Base-by-base conservation (phyloP, 1,140 invertebrate species). In the Drosophila mojavensis region DNA sequence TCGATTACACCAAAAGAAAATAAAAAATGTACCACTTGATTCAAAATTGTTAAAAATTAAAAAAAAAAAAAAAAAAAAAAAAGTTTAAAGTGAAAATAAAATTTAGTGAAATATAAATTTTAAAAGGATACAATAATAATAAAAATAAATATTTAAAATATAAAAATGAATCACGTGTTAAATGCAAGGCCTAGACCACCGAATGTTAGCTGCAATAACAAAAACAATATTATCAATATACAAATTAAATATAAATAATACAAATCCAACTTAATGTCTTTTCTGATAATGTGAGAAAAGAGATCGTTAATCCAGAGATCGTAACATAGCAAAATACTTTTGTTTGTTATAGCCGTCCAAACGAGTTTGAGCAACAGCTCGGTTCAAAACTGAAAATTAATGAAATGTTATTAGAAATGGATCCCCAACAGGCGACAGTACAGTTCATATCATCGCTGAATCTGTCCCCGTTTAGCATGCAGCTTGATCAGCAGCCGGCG, bases 401-500 rank as follows among this genome's bases (percentile, higher is more conserved):
- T 90, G 93, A 93, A 94, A 96, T 96, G 95, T 95, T 96, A 95
- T 95, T 96, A 94, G 95, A 96, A 93, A 96, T 96, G 95, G 95
- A 96, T 94, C 95, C 96, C 93, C 95, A 96, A 91, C 93, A 93
- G 86, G 93, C 93, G 93, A 95, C 96, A 93, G 94, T 95, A 94
- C 94, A 95, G 93, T 94, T 97, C 93, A 96, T 96, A 94, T 96
- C 96, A 92, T 94, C 96, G 92, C 94, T 97, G 81, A 97, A 96
- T 94, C 96, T 97, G 95, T 96, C 96, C 92, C 96, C 96, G 74
- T 96, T 96, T 92, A 95, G 95, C 88, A 93, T 96, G 92, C 96
- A 95, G 90, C 94, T 96, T 80, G 95, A 95, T 81, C 94, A 95
- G 91, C 93, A 78, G 92, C 93, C 94, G 79, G 88, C 94, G 94